These are phyloP conservation scores for Clunio marinus DNA, from an alignment of 2,888 invertebrate genomes.

Conservation along the genomic window DNA sequence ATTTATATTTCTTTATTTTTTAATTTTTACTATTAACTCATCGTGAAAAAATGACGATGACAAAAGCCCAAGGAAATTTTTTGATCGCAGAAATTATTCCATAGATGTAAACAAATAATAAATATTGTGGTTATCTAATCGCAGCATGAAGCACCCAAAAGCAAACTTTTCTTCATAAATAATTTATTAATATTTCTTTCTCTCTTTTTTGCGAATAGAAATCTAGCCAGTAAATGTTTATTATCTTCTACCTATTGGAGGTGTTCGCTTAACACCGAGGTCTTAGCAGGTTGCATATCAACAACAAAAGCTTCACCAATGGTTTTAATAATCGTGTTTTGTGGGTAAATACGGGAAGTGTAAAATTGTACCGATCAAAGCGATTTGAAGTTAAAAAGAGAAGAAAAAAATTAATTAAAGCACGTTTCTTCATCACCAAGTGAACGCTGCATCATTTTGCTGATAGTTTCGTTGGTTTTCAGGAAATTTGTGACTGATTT, in stretches of 20 bases:
- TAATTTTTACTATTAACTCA: neutral
- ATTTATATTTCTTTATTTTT: neutral
- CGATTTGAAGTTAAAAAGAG: neutral
- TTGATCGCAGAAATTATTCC: neutral
- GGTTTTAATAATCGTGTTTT: constrained; percentile 2
- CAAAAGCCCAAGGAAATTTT: constrained; percentile 25
- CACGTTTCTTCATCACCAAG: neutral
- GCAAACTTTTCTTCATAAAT: constrained; percentile 15
- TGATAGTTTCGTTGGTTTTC: neutral
- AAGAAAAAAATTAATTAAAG: neutral
- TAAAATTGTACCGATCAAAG: neutral
- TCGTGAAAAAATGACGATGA: constrained; percentile 7
- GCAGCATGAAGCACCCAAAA: constrained; percentile 6
- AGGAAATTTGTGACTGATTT: neutral
- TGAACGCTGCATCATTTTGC: neutral
- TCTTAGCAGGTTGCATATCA: constrained; percentile 1
- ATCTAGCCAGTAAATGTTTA: too few relatives aligned
- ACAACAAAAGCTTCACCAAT: neutral
- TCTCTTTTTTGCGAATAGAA: constrained; percentile 10
- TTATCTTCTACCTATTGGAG: too few relatives aligned
- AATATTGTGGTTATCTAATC: constrained; percentile 34
- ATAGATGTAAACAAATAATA: constrained; percentile 19
- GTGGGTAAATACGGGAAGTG: neutral
- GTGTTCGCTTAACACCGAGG: neutral
- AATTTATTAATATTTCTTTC: constrained; percentile 2